Percentiles rank a stretch among this genome's conserved stretches.
Conservation (phyloP, 2,113 vertebrate species). For the Saimiri boliviensis region DNA sequence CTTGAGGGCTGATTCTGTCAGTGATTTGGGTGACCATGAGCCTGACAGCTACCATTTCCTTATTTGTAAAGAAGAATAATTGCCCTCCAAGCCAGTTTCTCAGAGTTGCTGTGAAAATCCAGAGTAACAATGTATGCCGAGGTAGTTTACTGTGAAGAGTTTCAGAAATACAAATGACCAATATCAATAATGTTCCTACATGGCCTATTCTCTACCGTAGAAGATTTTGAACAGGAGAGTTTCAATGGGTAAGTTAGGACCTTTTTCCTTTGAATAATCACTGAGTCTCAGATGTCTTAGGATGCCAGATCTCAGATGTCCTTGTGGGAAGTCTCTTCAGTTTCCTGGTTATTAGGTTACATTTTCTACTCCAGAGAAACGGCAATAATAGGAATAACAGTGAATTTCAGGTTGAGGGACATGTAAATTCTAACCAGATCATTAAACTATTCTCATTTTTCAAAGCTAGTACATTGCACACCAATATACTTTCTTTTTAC, state of each 20-base stretch:
- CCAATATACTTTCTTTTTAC: conserved; percentile 19
- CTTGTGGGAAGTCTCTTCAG: not conserved
- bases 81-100: not conserved
- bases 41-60: not conserved
- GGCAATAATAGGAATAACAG: not conserved
- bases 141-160: not conserved
- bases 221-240: not conserved
- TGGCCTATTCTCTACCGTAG: not conserved
- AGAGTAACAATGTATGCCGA: not conserved
- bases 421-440: not conserved
- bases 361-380: not conserved
- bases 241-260: not conserved
- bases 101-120: not conserved
- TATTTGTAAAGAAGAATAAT: not conserved
- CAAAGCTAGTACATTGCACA: not conserved
- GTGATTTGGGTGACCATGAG: not conserved
- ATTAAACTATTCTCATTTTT: conserved; percentile 4
- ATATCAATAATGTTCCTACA: not conserved
- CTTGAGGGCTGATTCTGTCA: not conserved
- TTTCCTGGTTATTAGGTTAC: conserved; percentile 13
- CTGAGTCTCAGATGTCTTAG: not conserved
- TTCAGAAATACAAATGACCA: not conserved
- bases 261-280: not conserved
- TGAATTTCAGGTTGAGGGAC: not conserved
- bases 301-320: too few relatives aligned